Evolutionary conservation across 2,113 vertebrate genomes (phyloP), one percentile per base, ranked within the genome.

Genomic region (Mirza zaza): DNA sequence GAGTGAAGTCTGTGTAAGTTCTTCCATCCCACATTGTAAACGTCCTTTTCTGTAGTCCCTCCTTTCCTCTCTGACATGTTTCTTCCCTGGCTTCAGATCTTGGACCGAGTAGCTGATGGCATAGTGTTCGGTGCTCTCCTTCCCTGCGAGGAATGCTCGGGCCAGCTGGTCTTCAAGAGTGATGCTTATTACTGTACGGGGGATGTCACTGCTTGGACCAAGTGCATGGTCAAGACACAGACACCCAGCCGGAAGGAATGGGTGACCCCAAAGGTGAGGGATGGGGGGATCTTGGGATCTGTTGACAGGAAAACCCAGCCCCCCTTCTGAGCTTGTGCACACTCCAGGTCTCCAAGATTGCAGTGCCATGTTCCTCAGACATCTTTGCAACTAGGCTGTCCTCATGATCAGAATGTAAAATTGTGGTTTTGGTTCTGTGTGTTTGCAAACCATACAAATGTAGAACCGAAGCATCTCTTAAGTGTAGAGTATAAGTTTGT

Each of bases 141-240:
- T 83, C 98, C 99, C 88, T 99, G 99, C 0, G 98, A 98, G 73
- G 98, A 99, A 71, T 99, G 99, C 97, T 98, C 98, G 0, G 99
- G 99, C 29, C 99, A 99, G 98, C 98, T 99, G 97, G 99, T 99
- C 93, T 99, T 99, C 97, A 99, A 99, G 98, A 99, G 99, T 0
- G 99, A 99, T 0, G 99, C 99, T 0, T 99, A 99, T 48, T 99
- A 99, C 97, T 99, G 99, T 42, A 99, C 98, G 0, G 99, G 99
- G 18, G 98, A 99, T 75, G 99, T 99, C 95, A 99, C 99, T 20
- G 99, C 99, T 91, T 99, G 99, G 99, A 99, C 99, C 23, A 99
- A 99, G 97, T 99, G 99, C 36, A 99, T 99, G 96, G 99, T 99
- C 97, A 99, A 99, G 98, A 99, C 99, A 0, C 98, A 99, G 97